A percentile compares a stretch with the other conserved stretches of the same genome.
phyloP scores from a whole-genome alignment of 2,888 invertebrate genomes.

The Terebella lapidaria region DNA sequence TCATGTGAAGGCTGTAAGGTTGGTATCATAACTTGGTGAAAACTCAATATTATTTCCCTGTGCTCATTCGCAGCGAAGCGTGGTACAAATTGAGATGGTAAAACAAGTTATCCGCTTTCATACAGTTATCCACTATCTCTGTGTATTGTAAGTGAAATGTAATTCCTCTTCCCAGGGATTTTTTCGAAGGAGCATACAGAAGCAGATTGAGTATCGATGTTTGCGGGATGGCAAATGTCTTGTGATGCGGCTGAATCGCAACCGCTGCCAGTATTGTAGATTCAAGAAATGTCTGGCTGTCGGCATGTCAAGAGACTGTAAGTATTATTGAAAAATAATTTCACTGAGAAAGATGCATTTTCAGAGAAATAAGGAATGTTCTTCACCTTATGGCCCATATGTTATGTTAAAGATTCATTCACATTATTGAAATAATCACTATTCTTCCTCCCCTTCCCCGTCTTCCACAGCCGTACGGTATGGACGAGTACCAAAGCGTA shows the following conservation, averaged over 20 bases:
- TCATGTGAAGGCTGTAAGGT: conserved; percentile 7
- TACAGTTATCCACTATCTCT: too few relatives aligned
- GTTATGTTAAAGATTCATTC: too few relatives aligned
- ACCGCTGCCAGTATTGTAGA: conserved; percentile 51
- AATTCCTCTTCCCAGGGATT: too few relatives aligned
- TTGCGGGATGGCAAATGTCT: conserved; percentile 43
- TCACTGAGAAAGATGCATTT: not conserved
- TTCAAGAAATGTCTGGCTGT: conserved; percentile 51
- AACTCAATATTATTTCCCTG: not conserved
- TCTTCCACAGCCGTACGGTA: conserved; percentile 66
- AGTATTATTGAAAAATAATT: conserved; percentile 9
- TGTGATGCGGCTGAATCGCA: conserved; percentile 45
- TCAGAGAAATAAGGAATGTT: not conserved
- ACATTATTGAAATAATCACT: too few relatives aligned
- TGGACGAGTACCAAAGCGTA: conserved; percentile 90
- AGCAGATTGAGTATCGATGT: conserved; percentile 49
- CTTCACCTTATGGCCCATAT: not conserved
- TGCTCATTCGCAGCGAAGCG: too few relatives aligned
- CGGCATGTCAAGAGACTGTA: conserved; percentile 50
- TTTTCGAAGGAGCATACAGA: conserved; percentile 49
- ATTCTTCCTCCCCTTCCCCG: too few relatives aligned
- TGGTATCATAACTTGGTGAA: not conserved
- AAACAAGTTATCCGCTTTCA: too few relatives aligned
- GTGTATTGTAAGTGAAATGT: too few relatives aligned
- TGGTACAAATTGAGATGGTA: too few relatives aligned